Percentiles rank a stretch among this genome's conserved stretches.
These are phyloP conservation scores for Periparus ater DNA, from an alignment of 2,797 vertebrate genomes.

Conservation along the genomic window DNA sequence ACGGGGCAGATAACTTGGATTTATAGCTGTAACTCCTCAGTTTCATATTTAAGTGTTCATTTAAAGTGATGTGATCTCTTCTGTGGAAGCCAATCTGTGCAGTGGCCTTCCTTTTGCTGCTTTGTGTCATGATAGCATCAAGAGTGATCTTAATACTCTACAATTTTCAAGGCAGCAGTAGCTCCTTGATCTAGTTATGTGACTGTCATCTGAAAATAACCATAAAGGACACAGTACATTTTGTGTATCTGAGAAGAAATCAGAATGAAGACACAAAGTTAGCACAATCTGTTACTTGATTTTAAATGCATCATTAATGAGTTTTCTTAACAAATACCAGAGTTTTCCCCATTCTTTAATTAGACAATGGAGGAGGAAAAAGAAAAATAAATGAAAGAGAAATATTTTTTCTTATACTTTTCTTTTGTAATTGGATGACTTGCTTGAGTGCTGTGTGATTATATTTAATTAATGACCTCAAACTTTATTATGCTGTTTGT, in stretches of 20 bases:
- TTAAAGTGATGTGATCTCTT: neutral
- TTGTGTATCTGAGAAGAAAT: conserved; percentile 9
- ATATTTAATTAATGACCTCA: conserved; percentile 53
- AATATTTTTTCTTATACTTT: conserved; percentile 2
- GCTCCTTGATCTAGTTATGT: neutral
- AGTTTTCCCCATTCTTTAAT: neutral
- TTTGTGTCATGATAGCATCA: neutral
- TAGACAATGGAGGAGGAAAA: neutral
- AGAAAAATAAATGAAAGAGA: neutral
- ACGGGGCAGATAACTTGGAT: neutral
- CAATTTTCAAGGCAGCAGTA: neutral
- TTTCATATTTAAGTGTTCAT: neutral
- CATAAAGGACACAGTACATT: neutral
- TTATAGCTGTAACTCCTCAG: neutral
- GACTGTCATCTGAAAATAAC: conserved; percentile 6
- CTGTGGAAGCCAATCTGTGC: neutral
- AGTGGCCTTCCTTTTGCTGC: neutral
- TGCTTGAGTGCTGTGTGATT: conserved; percentile 10
- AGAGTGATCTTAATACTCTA: neutral
- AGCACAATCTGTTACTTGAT: conserved; percentile 4
- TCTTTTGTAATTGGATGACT: conserved; percentile 31
- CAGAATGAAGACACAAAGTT: neutral
- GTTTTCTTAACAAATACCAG: neutral
- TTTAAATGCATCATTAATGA: conserved; percentile 17
- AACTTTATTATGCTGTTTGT: conserved; percentile 21